Percentiles rank a stretch among this genome's conserved stretches.
Conservation (phyloP, 64 coral and sea anemone genomes). For the Dendrophyllia cribrosa region DNA sequence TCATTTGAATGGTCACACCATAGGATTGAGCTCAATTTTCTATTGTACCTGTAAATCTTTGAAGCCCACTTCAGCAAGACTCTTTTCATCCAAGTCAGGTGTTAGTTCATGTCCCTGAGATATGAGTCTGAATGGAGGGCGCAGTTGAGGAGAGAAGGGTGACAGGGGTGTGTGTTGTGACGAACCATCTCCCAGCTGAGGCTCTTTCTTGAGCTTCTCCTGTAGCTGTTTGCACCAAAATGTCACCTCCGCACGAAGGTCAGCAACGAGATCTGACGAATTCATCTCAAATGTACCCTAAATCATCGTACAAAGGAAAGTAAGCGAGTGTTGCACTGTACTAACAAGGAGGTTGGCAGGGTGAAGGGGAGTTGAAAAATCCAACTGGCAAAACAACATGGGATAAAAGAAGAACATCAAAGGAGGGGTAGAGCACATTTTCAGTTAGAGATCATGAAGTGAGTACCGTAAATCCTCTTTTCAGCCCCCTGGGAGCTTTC, state of each 20-base stretch:
- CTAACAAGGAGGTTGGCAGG: not conserved
- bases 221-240: constrained; percentile 94
- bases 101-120: constrained; percentile 98
- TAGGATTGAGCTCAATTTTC: no score
- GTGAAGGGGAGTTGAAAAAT: not conserved
- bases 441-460: no score
- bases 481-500: no score
- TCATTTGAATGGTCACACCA: no score
- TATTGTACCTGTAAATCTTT: constrained; percentile 91
- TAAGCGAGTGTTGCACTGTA: not conserved
- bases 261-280: constrained; percentile 94
- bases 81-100: constrained; percentile 95
- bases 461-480: no score
- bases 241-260: constrained; percentile 95
- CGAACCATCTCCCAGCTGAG: constrained; percentile 50
- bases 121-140: constrained; percentile 95
- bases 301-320: not conserved
- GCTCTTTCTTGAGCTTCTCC: constrained; percentile 70
- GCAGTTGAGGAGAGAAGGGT: constrained; percentile 80
- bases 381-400: not conserved
- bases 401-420: not conserved
- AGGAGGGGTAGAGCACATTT: no score
- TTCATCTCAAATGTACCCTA: constrained; percentile 99
- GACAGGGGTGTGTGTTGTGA: constrained; percentile 74
- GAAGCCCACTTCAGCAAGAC: constrained; percentile 97